These are phyloP conservation scores for Phorcus lineatus DNA, from an alignment of 2,888 invertebrate species.

Conservation along the genomic window DNA sequence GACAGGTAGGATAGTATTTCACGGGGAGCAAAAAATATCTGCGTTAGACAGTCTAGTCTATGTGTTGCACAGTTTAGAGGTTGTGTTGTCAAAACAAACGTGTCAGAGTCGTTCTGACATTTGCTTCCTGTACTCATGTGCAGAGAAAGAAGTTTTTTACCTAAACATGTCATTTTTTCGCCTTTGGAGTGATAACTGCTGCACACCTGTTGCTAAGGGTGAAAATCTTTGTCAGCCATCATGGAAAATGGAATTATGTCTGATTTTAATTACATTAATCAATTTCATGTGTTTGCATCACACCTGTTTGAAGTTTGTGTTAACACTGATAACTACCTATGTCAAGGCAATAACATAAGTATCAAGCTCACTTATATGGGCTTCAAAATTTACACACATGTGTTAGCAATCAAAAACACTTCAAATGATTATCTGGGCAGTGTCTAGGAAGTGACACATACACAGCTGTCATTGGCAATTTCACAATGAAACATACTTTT, in stretches of 20 bases:
- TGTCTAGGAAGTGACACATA: too few relatives aligned
- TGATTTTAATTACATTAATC: neutral
- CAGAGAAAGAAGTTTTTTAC: neutral
- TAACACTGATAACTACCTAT: too few relatives aligned
- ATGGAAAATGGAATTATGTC: neutral
- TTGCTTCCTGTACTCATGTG: constrained; percentile 8
- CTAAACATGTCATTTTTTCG: neutral
- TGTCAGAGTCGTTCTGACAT: constrained; percentile 20
- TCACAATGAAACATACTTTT: too few relatives aligned
- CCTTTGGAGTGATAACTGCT: neutral
- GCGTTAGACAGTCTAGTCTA: neutral
- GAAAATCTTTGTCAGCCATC: neutral
- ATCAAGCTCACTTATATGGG: too few relatives aligned
- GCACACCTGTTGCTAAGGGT: neutral
- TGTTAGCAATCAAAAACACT: too few relatives aligned
- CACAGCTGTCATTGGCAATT: too few relatives aligned
- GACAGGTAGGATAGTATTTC: constrained; percentile 14
- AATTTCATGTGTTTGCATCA: neutral
- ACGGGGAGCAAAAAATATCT: neutral
- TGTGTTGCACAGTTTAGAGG: constrained; percentile 1
- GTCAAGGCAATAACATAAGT: too few relatives aligned
- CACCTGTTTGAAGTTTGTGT: neutral
- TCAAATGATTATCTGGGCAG: too few relatives aligned
- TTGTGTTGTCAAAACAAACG: constrained; percentile 23
- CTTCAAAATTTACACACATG: too few relatives aligned